Conservation (phyloP, 2,888 invertebrate genomes). For the Pollenia amentaria region DNA sequence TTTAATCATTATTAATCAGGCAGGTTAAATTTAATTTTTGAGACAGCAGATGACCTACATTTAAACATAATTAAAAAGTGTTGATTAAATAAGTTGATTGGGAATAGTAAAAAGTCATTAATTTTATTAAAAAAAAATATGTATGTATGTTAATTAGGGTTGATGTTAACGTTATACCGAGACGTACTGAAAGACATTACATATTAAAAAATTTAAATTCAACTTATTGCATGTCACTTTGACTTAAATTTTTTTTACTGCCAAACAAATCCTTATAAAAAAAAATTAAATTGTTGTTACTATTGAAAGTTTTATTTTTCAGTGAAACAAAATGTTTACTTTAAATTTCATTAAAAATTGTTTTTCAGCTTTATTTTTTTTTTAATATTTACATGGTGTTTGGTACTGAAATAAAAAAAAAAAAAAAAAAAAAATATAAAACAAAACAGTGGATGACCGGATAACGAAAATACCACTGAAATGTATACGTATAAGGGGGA, state of each 20-base stretch:
- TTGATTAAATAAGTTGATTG: constrained; percentile 6
- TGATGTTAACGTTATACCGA: not conserved
- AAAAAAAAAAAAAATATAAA: no score
- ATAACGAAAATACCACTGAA: no score
- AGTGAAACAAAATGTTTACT: no score
- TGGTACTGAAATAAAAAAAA: no score
- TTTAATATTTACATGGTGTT: no score
- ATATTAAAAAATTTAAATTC: not conserved
- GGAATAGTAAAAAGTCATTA: constrained; percentile 8
- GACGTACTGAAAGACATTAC: no score
- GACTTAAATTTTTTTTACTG: not conserved
- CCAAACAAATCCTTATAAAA: not conserved
- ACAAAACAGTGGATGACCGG: no score
- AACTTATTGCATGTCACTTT: not conserved
- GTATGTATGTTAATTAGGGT: not conserved
- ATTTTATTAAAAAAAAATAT: not conserved
- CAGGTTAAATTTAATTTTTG: not conserved
- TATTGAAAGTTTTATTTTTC: not conserved
- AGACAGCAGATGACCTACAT: constrained; percentile 22
- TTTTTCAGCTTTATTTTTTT: no score
- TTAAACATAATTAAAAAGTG: not conserved
- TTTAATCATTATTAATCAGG: not conserved
- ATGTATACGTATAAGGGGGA: no score
- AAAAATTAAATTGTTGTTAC: not conserved
- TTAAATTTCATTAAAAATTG: no score